Evolutionary conservation across 2,113 vertebrate genomes (phyloP).

Genomic region (Misgurnus anguillicaudatus): DNA sequence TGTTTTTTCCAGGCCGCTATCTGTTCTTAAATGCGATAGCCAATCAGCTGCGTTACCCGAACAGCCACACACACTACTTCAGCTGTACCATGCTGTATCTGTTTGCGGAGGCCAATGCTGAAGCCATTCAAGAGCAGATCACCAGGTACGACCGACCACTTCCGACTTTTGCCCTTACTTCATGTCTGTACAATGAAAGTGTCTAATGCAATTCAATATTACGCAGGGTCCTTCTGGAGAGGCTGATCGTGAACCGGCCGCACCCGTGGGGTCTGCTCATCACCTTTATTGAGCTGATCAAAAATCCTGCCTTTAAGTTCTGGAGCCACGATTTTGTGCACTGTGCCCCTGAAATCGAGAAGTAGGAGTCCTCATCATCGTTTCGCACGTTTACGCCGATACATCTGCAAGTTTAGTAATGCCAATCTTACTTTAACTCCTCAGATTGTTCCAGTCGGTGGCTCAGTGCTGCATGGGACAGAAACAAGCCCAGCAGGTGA

Average conservation of each 20-base stretch:
- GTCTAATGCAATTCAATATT: background rate
- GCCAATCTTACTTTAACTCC: background rate
- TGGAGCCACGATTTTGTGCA: conserved; percentile 99
- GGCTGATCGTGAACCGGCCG: conserved; percentile 98
- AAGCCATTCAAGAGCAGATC: conserved; percentile 99
- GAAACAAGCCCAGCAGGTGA: conserved; percentile 99
- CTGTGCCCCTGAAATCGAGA: conserved; percentile 98
- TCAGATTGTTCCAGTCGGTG: conserved; percentile 97
- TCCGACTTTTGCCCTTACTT: background rate
- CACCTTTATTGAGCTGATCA: conserved; percentile 99
- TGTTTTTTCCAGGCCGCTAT: conserved; percentile 83
- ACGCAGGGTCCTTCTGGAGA: conserved; percentile 93
- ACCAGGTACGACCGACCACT: conserved; percentile 78
- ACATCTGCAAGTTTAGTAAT: background rate
- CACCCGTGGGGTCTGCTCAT: conserved; percentile 99
- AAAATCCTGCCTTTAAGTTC: conserved; percentile 99
- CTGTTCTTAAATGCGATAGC: conserved; percentile 97
- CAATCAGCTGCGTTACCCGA: conserved; percentile 98
- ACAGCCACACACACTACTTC: conserved; percentile 99
- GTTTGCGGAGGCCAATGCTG: conserved; percentile 97
- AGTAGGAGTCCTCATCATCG: conserved; percentile 74
- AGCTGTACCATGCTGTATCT: conserved; percentile 99
- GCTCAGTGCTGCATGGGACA: conserved; percentile 99
- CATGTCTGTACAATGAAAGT: background rate
- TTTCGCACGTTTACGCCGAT: background rate